These are phyloP conservation scores for Emydura subglobosa DNA, from an alignment of 2,113 vertebrate species.

Conservation along the genomic window DNA sequence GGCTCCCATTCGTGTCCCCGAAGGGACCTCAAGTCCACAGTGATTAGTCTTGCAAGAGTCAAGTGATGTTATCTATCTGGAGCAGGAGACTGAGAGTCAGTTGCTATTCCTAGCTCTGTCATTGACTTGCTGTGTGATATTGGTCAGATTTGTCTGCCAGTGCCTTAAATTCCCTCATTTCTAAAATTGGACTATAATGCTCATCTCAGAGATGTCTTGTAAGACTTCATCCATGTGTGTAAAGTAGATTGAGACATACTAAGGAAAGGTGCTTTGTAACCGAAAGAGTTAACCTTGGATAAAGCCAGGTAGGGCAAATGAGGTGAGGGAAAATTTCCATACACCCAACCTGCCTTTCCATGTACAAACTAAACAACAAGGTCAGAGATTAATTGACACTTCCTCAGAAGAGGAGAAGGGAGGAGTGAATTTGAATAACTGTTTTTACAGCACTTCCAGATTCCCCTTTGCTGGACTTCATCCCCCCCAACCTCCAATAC, in stretches of 20 bases:
- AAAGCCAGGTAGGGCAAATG: neutral
- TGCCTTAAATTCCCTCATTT: neutral
- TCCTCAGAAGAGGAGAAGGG: neutral
- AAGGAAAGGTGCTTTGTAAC: neutral
- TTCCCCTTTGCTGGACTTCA: neutral
- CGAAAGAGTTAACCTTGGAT: neutral
- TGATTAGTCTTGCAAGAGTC: neutral
- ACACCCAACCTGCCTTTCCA: neutral
- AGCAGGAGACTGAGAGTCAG: neutral
- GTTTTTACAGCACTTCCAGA: neutral
- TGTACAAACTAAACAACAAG: neutral
- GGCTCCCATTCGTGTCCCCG: neutral
- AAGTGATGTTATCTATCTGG: neutral
- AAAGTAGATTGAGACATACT: neutral
- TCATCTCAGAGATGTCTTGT: neutral
- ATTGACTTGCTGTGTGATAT: neutral
- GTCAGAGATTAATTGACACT: neutral
- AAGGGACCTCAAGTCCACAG: neutral
- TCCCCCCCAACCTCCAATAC: neutral
- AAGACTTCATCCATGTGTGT: neutral
- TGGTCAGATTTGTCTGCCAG: neutral
- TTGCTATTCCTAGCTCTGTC: neutral
- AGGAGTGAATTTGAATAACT: neutral
- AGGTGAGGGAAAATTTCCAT: neutral
- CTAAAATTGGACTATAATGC: neutral